A percentile compares a stretch with the other conserved stretches of the same genome.
These are phyloP conservation scores for Cataglyphis rosenhaueri DNA, from an alignment of 2,888 invertebrate species.

Conservation along the genomic window DNA sequence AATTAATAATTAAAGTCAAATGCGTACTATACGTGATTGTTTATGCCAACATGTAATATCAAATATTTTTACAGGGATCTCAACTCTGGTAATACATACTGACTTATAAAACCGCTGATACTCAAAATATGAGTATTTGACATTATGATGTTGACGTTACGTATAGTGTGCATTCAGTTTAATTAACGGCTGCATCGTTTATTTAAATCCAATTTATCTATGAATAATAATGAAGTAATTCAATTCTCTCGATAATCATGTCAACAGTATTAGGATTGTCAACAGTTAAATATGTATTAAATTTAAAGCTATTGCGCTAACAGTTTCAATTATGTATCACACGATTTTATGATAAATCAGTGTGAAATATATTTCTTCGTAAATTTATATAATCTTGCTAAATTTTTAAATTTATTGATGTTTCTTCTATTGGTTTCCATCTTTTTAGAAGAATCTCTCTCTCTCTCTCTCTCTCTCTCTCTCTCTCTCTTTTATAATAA, in stretches of 20 bases:
- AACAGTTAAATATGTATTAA: neutral
- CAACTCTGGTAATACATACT: neutral
- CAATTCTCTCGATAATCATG: neutral
- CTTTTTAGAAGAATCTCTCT: neutral
- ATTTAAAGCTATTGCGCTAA: neutral
- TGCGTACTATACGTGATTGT: neutral
- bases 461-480: neutral
- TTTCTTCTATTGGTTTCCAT: neutral
- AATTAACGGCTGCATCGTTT: neutral
- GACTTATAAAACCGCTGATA: neutral
- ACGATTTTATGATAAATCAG: conserved; percentile 4
- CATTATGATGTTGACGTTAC: neutral
- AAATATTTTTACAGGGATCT: neutral
- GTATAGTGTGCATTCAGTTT: neutral
- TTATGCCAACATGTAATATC: neutral
- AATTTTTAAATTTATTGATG: neutral
- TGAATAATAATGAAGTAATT: neutral
- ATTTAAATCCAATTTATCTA: conserved; percentile 14
- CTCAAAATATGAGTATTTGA: neutral
- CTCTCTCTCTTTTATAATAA: too few relatives aligned
- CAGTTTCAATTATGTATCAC: neutral
- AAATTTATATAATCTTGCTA: neutral
- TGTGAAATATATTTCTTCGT: neutral
- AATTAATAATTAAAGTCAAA: neutral
- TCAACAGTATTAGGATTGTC: neutral